Base-by-base conservation (phyloP, 2,113 vertebrate species). In the Strigops habroptila region DNA sequence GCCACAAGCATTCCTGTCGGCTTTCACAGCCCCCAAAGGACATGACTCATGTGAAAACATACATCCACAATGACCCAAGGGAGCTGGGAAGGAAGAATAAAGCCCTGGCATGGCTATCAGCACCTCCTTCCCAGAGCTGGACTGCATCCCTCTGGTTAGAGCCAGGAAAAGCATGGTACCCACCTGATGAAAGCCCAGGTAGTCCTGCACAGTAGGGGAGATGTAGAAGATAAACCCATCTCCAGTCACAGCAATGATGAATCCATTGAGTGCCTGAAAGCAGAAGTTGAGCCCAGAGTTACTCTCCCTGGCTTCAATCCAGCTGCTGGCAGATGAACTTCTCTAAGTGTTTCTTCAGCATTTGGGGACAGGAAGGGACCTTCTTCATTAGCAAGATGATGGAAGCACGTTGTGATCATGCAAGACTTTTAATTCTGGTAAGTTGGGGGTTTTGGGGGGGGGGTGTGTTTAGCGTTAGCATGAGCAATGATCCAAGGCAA, bases 211-310 rank as follows among this genome's bases (percentile, higher is more conserved):
- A 2, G 90, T 68, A 12, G 81, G 82, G 64, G 91, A 95, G 81
- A 96, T 33, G 52, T 96, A 96, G 84, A 96, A 87, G 90, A 96
- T 96, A 70, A 55, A 63, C 18, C 95, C 91, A 1, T 96, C 95
- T 39, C 65, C 90, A 0, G 91, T 89, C 81, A 95, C 87, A 0
- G 57, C n/a, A 0, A 95, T 87, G 69, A 96, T 74, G 90, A 96
- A 96, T n/a, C 91, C 93, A 27, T 94, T 85, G 37, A 96, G 87
- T 19, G 91, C 93, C 95, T 96, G 77, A 87, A 96, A 96, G 48
- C 18, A 59, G 3, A 94, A 71, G 37, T 82, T 48, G 33, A 79
- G 25, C 3, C 27, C 30, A 51, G 27, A 74, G 39, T 94, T 94
- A 94, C 22, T 27, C 35, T 46, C 25, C 18, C 12, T 31, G 87